phyloP scores from a whole-genome alignment of 1,140 invertebrate species.

The Aradophagus sp. region DNA sequence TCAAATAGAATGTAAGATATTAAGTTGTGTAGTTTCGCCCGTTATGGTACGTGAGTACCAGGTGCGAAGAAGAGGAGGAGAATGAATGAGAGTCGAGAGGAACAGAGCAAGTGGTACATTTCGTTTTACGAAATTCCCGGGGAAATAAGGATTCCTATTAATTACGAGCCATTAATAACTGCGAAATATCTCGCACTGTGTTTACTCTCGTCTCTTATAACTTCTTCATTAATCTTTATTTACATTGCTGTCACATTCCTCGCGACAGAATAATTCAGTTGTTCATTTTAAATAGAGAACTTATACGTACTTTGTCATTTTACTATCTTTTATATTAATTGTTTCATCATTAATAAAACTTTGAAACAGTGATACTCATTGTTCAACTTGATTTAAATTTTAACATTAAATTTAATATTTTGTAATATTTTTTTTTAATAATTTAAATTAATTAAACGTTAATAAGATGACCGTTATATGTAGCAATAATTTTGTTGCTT shows the following conservation, averaged over 20 bases:
- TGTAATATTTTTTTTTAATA: no score
- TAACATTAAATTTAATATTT: no score
- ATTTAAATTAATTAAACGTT: no score
- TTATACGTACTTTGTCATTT: slow-evolving; percentile 50
- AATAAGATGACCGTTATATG: no score
- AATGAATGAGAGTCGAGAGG: slow-evolving; percentile 47
- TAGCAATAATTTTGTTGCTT: no score
- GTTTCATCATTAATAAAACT: slow-evolving; percentile 43
- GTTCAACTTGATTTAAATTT: no score
- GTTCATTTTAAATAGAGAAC: slow-evolving; percentile 47
- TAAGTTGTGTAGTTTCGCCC: slow-evolving; percentile 44
- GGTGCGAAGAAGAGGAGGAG: slow-evolving; percentile 49
- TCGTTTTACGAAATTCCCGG: slow-evolving; percentile 48
- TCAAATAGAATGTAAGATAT: slow-evolving; percentile 38
- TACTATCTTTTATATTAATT: slow-evolving; percentile 41
- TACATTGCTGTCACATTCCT: slow-evolving; percentile 42
- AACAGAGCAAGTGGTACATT: slow-evolving; percentile 50
- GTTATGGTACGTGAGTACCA: slow-evolving; percentile 29
- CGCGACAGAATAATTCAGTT: slow-evolving; percentile 36
- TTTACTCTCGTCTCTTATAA: slow-evolving; percentile 52
- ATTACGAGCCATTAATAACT: slow-evolving; percentile 51
- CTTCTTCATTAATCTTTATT: slow-evolving; percentile 54
- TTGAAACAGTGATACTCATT: slow-evolving; percentile 30
- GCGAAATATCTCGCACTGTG: slow-evolving; percentile 48
- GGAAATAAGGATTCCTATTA: slow-evolving; percentile 50